A percentile compares a stretch with the other conserved stretches of the same genome.
phyloP scores from a whole-genome alignment of 2,888 invertebrate species.

The Blomia tropicalis region DNA sequence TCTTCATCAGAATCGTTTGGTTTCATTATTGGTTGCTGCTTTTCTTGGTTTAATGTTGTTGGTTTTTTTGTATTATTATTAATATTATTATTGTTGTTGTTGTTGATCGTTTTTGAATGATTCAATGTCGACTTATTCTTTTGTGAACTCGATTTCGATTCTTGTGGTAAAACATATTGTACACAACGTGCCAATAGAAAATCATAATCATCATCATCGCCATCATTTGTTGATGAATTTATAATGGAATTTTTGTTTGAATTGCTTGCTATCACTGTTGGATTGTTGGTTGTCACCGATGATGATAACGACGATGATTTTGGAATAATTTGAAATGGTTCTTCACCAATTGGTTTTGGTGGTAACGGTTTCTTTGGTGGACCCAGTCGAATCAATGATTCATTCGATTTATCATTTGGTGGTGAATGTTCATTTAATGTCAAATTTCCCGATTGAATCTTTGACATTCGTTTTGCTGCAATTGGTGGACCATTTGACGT shows the following conservation, averaged over 20 bases:
- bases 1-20: neutral
- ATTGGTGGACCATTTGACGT: neutral
- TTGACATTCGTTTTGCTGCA: neutral
- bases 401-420: neutral
- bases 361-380: conserved; percentile 7
- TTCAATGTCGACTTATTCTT: neutral
- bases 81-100: neutral
- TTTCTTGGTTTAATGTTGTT: neutral
- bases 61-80: neutral
- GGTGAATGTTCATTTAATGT: no score
- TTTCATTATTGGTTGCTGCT: neutral
- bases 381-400: neutral
- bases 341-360: neutral
- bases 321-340: neutral
- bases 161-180: neutral
- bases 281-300: neutral
- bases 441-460: no score
- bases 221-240: neutral
- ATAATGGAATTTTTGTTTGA: neutral
- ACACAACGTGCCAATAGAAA: neutral
- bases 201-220: neutral
- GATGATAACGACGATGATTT: neutral
- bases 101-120: neutral
- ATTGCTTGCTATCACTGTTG: neutral
- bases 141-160: neutral